Evolutionary conservation across 2,113 vertebrate species (phyloP).

Genomic region (Passer domesticus): DNA sequence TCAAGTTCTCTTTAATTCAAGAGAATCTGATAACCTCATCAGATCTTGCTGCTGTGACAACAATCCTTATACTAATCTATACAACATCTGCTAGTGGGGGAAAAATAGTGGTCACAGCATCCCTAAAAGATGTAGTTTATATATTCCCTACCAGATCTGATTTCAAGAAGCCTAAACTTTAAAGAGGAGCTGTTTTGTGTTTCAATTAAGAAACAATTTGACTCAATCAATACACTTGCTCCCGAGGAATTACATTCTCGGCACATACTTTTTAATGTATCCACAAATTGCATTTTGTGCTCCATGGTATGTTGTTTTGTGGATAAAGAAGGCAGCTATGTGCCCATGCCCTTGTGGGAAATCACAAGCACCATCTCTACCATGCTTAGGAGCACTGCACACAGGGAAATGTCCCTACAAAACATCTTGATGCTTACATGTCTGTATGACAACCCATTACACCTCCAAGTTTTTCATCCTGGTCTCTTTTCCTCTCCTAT

Average conservation of each 20-base stretch:
- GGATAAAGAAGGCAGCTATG: rapidly evolving
- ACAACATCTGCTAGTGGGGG: background rate
- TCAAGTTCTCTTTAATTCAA: background rate
- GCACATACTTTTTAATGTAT: background rate
- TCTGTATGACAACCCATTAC: background rate
- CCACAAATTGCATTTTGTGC: background rate
- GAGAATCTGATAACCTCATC: background rate
- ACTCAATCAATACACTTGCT: background rate
- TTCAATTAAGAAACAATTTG: conserved; percentile 17
- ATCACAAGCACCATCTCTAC: background rate
- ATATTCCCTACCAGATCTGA: background rate
- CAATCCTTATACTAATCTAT: background rate
- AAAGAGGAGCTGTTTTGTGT: background rate
- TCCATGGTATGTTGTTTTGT: background rate
- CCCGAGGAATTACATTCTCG: background rate
- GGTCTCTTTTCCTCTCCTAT: background rate
- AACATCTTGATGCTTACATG: background rate
- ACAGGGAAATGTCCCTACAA: background rate
- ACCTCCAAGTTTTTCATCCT: background rate
- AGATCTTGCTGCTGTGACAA: background rate
- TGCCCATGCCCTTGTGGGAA: background rate
- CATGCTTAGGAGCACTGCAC: rapidly evolving
- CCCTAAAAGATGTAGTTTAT: background rate
- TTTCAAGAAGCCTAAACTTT: background rate
- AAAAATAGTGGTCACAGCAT: background rate